Evolutionary conservation across 2,113 vertebrate genomes (phyloP), one percentile per base, ranked within the genome.

Genomic region (Chitala chitala): DNA sequence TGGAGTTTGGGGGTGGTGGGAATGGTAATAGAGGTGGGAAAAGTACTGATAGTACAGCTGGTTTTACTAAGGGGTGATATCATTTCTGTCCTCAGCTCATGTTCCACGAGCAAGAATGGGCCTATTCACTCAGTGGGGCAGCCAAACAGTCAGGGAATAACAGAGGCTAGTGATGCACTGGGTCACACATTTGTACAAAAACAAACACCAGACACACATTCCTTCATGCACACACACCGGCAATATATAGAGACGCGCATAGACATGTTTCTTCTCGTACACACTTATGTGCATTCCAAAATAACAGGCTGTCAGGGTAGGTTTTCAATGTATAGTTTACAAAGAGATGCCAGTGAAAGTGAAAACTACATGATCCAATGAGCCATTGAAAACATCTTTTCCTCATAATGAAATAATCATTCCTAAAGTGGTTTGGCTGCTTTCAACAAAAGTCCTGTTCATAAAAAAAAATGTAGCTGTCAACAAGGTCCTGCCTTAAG

Each of bases 31-130:
- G 68, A 42, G 50, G 78, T 44, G 63, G 56, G 56, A 79, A 78
- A n/a, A n/a, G n/a, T n/a, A n/a, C n/a, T 81, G 77, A 81, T 76
- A 87, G 78, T 79, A 80, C 81, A 76, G 55, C 76, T 74, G 86
- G 88, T 89, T 85, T 91, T 78, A 75, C 77, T 73, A 82, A 80
- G 83, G 81, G 81, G 79, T 92, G 89, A 92, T 88, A 87, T 92
- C 88, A 90, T 78, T 83, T 83, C 84, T 88, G 87, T 88, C 87
- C 89, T 89, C 85, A 84, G 72, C 76, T 68, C 73, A 44, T 85
- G 84, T 70, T 86, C 86, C 85, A 83, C 79, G 70, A 76, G 79
- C 78, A 84, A 87, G 85, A 91, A 91, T 84, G 83, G 82, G 42
- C 80, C 84, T 80, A 83, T 87, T 89, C 72, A 82, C 72, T 73